phyloP scores from a whole-genome alignment of 2,113 vertebrate genomes.

The Falcunculus frontatus region DNA sequence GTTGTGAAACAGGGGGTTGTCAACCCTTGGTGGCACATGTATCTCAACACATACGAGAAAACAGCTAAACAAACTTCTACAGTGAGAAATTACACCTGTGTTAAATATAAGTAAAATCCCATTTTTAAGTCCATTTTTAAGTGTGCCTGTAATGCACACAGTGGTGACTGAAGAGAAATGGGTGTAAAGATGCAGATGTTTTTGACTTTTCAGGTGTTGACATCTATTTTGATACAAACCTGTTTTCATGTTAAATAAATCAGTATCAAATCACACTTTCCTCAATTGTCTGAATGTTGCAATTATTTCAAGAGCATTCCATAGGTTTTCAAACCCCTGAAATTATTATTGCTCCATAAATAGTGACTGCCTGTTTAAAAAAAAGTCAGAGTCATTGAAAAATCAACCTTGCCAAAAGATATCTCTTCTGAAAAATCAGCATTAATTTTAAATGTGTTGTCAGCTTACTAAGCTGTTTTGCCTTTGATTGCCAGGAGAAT shows the following conservation, averaged over 20 bases:
- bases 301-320: neutral
- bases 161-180: neutral
- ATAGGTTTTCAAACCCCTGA: neutral
- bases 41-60: neutral
- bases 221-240: neutral
- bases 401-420: conserved; percentile 15
- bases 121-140: neutral
- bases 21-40: accelerated
- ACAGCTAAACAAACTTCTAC: neutral
- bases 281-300: neutral
- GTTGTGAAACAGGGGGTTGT: neutral
- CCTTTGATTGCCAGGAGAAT: neutral
- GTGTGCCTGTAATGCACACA: neutral
- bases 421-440: conserved; percentile 28
- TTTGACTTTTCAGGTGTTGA: neutral
- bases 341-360: neutral
- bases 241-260: neutral
- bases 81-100: neutral
- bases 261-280: neutral
- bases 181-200: neutral
- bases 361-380: neutral
- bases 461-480: conserved; percentile 26
- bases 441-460: conserved; percentile 18
- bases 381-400: neutral
- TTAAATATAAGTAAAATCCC: neutral